A percentile compares a stretch with the other conserved stretches of the same genome.
These are phyloP conservation scores for Apodemus agrarius DNA, from an alignment of 2,797 vertebrate species.

Conservation along the genomic window DNA sequence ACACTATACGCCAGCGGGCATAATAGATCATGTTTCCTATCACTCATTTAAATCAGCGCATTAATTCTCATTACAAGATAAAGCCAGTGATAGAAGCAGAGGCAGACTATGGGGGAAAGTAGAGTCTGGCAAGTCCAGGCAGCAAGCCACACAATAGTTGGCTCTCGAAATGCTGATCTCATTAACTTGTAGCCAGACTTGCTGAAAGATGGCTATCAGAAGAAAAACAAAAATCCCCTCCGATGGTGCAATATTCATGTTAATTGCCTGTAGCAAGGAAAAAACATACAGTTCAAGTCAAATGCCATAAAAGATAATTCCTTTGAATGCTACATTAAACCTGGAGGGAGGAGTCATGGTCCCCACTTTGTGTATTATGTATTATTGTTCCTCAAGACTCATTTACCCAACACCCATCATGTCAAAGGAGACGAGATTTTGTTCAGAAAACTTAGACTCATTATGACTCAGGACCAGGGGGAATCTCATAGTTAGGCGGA, in stretches of 20 bases:
- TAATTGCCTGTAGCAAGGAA: constrained; percentile 62
- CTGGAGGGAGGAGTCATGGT: background rate
- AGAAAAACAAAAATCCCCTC: constrained; percentile 76
- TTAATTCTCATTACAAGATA: constrained; percentile 70
- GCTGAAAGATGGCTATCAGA: constrained; percentile 71
- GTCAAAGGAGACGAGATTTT: constrained; percentile 13
- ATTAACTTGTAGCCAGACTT: constrained; percentile 71
- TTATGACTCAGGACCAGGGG: background rate
- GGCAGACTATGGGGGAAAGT: constrained; percentile 57
- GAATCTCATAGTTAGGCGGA: background rate
- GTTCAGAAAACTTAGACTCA: background rate
- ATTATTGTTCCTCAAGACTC: background rate
- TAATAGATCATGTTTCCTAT: constrained; percentile 57
- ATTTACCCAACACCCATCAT: background rate
- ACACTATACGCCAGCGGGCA: constrained; percentile 48
- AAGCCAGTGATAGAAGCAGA: constrained; percentile 50
- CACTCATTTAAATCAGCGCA: constrained; percentile 65
- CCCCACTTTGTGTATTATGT: constrained; percentile 9
- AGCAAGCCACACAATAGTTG: constrained; percentile 60
- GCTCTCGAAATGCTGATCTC: constrained; percentile 67
- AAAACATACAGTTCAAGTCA: constrained; percentile 61
- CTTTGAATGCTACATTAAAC: constrained; percentile 47
- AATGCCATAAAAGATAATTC: constrained; percentile 58
- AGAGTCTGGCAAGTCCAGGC: constrained; percentile 76
- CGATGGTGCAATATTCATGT: constrained; percentile 58